Base-by-base conservation (phyloP, 2,113 vertebrate genomes). In the Pao palembangensis region DNA sequence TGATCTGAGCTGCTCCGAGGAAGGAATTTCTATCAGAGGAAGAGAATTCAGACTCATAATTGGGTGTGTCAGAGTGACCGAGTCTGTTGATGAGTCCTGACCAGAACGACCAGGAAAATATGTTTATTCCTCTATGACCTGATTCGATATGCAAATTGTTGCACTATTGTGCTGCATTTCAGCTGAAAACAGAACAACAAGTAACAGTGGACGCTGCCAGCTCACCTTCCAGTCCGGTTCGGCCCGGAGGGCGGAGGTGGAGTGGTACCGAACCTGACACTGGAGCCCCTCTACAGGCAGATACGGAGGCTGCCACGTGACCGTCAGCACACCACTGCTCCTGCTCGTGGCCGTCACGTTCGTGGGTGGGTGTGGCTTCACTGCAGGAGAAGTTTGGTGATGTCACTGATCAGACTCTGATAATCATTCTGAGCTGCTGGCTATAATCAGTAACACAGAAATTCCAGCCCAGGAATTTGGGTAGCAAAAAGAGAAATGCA, bases 361-460 rank as follows among this genome's bases (percentile, higher is more conserved):
- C 8, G 83, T 87, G 13, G 94, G 94, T 61, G 92, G 63, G 46
- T 91, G 81, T 0, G 93, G 95, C 78, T 94, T 98, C 55, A 97
- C 97, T 99, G 75, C 67, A 69, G 44, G 44, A 47, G 6, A 17
- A 47, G 34, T 38, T 38, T 38, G 34, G 10, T 38, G 8, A 11
- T 38, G 8, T 38, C 8, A 12, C 8, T 12, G 34, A 38, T 11
- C 34, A 2, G 34, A 12, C 34, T 38, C 8, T 38, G 25, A 28
- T 28, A 1, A 28, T 38, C 8, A 38, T 38, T 38, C 34, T 5
- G 25, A 3, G 25, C 25, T 38, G 1, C 1, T 1, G 34, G 34
- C 34, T 38, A 38, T 12, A 38, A 38, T 38, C 34, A 38, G 11
- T 38, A 38, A 31, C 28, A 31, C 28, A 31, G 28, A 31, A 6